Conservation (phyloP, 2,888 invertebrate species). For the Acleris sparsana region DNA sequence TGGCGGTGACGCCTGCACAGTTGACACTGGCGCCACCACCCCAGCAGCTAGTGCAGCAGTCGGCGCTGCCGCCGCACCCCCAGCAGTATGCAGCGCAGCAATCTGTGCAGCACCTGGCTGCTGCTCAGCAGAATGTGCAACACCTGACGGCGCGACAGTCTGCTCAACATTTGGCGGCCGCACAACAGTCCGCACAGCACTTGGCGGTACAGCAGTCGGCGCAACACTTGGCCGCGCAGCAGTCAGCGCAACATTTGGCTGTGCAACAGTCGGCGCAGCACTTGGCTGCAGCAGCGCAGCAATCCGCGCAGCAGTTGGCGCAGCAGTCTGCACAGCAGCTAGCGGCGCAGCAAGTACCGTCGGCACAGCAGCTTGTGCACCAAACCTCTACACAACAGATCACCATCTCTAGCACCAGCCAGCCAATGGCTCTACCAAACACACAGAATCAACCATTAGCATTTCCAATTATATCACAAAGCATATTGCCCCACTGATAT, state of each 20-base stretch:
- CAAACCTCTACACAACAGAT: slow-evolving; percentile 79
- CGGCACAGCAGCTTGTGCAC: slow-evolving; percentile 72
- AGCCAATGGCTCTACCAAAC: slow-evolving; percentile 74
- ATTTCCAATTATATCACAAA: slow-evolving; percentile 80
- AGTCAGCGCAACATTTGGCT: slow-evolving; percentile 61
- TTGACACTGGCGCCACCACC: slow-evolving; percentile 69
- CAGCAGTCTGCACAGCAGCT: slow-evolving; percentile 53
- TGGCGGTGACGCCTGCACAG: slow-evolving; percentile 76
- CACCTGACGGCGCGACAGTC: slow-evolving; percentile 52
- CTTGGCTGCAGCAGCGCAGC: slow-evolving; percentile 43
- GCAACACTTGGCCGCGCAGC: slow-evolving; percentile 51
- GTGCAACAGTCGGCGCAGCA: slow-evolving; percentile 36
- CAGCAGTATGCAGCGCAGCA: slow-evolving; percentile 54
- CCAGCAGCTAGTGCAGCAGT: slow-evolving; percentile 73
- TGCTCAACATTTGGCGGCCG: slow-evolving; percentile 46
- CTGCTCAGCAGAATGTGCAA: slow-evolving; percentile 50
- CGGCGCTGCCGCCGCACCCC: slow-evolving; percentile 66
- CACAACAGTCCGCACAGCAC: slow-evolving; percentile 62
- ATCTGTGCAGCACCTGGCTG: slow-evolving; percentile 48
- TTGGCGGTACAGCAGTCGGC: slow-evolving; percentile 44
- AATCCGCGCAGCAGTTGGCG: slow-evolving; percentile 66
- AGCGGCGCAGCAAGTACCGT: slow-evolving; percentile 61
- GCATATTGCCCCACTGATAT: slow-evolving; percentile 72
- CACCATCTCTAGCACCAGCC: slow-evolving; percentile 77
- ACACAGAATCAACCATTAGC: slow-evolving; percentile 76